A percentile compares a stretch with the other conserved stretches of the same genome.
phyloP scores from a whole-genome alignment of 2,888 invertebrate genomes.

The Drosophila recens region DNA sequence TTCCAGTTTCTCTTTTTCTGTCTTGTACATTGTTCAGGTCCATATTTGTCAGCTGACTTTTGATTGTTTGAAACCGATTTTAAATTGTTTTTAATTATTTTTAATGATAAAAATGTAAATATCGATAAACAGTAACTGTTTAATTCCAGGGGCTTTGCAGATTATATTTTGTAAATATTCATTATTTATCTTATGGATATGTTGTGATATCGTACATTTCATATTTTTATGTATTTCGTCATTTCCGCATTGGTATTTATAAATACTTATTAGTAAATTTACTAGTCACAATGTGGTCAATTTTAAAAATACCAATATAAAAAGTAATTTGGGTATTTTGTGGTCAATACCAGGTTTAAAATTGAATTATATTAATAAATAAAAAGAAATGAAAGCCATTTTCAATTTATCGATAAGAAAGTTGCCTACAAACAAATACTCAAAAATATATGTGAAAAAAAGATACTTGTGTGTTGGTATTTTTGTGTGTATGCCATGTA shows the following conservation, averaged over 20 bases:
- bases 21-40: constrained; percentile 16
- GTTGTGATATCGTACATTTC: not conserved
- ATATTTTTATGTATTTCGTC: no score
- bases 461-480: not conserved
- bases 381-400: constrained; percentile 1
- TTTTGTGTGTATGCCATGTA: constrained; percentile 25
- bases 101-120: not conserved
- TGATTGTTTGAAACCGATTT: not conserved
- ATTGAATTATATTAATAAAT: not conserved
- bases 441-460: constrained; percentile 10
- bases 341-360: not conserved
- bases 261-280: no score
- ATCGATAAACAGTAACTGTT: not conserved
- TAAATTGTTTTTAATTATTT: no score
- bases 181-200: not conserved
- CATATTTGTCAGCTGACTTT: constrained; percentile 1
- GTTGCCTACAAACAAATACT: constrained; percentile 39
- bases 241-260: no score
- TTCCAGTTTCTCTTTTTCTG: constrained; percentile 1
- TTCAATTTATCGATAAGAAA: constrained; percentile 48
- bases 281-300: no score
- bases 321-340: not conserved
- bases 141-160: not conserved
- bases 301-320: no score
- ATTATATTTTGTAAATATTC: not conserved